These are phyloP conservation scores for Euphydryas editha DNA, from an alignment of 2,888 invertebrate genomes.

Conservation along the genomic window DNA sequence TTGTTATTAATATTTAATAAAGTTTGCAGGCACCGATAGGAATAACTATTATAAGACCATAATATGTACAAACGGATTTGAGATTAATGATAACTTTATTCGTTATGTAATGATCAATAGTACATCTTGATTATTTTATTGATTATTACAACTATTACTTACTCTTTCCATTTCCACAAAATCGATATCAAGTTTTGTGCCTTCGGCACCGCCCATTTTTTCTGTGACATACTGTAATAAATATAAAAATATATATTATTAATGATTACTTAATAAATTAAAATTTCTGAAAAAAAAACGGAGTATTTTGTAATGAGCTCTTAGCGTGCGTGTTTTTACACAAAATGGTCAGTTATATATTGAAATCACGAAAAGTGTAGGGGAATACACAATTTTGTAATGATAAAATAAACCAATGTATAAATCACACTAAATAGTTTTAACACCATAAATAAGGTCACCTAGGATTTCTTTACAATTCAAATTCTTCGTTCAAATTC, in stretches of 20 bases:
- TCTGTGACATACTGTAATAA: constrained; percentile 98
- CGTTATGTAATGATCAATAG: too few species aligned
- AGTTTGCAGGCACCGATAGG: neutral
- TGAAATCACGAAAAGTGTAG: neutral
- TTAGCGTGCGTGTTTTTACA: constrained; percentile 5
- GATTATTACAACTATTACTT: constrained; percentile 62
- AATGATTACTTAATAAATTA: neutral
- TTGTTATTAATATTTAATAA: neutral
- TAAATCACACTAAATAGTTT: neutral
- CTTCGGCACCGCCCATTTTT: constrained; percentile 99
- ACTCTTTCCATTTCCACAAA: constrained; percentile 99
- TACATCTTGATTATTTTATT: neutral
- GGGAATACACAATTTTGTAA: neutral
- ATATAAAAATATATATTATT: constrained; percentile 1
- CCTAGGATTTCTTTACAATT: neutral
- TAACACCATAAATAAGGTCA: neutral
- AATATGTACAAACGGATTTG: too few species aligned
- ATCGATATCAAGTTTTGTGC: constrained; percentile 99
- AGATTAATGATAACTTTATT: too few species aligned
- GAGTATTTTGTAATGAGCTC: neutral
- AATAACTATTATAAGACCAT: neutral
- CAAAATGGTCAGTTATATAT: neutral
- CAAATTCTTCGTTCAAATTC: too few species aligned
- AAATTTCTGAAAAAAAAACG: neutral
- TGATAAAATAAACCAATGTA: neutral